Evolutionary conservation across 2,888 invertebrate species (phyloP), one percentile per base, ranked within the genome.

Genomic region (Lamproptera curius): DNA sequence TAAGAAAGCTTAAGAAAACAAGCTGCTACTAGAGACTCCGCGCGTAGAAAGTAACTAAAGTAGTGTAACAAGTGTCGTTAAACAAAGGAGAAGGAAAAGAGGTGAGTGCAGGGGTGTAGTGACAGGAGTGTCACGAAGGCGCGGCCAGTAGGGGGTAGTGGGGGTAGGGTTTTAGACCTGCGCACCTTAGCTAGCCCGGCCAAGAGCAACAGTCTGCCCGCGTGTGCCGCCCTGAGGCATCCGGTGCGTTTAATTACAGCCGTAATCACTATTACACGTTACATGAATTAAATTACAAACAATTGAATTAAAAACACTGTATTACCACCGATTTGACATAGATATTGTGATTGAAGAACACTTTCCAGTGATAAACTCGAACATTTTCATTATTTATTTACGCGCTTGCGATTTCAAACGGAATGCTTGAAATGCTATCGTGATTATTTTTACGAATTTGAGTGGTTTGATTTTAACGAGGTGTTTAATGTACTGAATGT

Each of bases 161-260:
- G 47, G 57, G 61, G 34, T 47, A 57, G 59, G 63, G 61, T 55
- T 55, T 44, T 16, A 41, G 54, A 23, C 16, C 4, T 79, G 84
- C 84, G 85, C 83, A 67, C 79, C 77, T 81, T 77, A 49, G 67
- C 56, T 64, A 64, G 64, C 77, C 80, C 73, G 80, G 80, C 73
- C 73, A 67, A 60, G 68, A 81, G 85, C 85, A 86, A 86, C 85
- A 86, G 85, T 86, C 82, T 84, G 84, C 75, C 77, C 78, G 76
- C 76, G 84, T 77, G 77, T 73, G 77, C 81, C 80, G 70, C 55
- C 69, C 71, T 67, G 67, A 69, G 72, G n/a, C n/a, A n/a, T n/a
- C n/a, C 73, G 66, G 61, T 67, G 71, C 76, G 68, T 56, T 73
- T 68, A 71, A 84, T 85, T 83, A 68, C 75, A 70, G 80, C 76